Evolutionary conservation across 2,797 vertebrate genomes (phyloP).

Genomic region (Darevskia mixta): DNA sequence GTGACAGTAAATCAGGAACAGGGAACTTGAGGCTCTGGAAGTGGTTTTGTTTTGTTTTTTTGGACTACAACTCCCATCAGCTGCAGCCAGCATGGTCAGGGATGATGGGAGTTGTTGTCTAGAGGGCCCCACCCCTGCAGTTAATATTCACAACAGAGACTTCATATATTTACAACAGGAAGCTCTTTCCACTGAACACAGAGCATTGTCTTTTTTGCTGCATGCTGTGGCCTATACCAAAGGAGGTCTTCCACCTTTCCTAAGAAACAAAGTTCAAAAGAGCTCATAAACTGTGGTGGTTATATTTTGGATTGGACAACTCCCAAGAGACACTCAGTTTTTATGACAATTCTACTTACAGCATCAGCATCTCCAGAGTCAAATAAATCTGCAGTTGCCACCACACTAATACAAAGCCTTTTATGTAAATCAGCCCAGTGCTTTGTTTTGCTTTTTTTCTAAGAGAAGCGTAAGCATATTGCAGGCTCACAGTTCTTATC

Average conservation of each 20-base stretch:
- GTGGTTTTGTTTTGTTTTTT: no score
- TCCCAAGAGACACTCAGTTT: background rate
- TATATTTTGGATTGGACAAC: conserved; percentile 15
- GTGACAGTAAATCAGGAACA: background rate
- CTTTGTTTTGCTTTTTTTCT: conserved; percentile 17
- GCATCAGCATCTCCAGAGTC: background rate
- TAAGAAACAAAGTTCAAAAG: background rate
- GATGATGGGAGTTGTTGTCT: no score
- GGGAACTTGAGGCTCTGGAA: no score
- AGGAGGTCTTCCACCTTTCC: background rate
- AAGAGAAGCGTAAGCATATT: conserved; percentile 60
- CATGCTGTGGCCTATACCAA: no score
- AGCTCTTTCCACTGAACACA: background rate
- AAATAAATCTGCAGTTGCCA: rapidly evolving
- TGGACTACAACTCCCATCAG: no score
- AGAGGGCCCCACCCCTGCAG: no score
- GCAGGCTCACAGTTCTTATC: conserved; percentile 77
- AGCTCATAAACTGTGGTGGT: background rate
- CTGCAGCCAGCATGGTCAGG: no score
- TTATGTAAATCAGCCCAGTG: conserved; percentile 53
- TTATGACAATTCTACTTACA: conserved; percentile 10
- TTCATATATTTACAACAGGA: background rate
- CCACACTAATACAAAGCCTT: background rate
- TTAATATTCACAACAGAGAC: no score
- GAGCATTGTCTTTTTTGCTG: background rate